phyloP scores from a whole-genome alignment of 2,888 invertebrate species.

The Dascillus cervinus region DNA sequence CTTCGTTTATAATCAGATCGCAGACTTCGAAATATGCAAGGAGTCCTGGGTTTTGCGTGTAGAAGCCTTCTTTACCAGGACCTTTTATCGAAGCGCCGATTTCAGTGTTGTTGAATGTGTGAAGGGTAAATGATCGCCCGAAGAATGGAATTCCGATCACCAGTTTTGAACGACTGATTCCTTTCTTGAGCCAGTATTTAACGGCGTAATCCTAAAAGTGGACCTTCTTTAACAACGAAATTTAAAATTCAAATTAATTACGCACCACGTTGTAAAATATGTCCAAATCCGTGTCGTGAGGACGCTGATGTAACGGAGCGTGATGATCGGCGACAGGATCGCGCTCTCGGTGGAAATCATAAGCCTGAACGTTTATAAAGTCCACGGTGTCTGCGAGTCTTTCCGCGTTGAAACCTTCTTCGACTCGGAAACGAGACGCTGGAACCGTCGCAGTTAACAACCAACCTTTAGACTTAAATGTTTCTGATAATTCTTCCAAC shows the following conservation, averaged over 20 bases:
- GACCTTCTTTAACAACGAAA: conserved; percentile 1
- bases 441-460: conserved; percentile 52
- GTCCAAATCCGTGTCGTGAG: conserved; percentile 45
- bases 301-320: conserved; percentile 44
- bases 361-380: conserved; percentile 62
- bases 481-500: conserved; percentile 54
- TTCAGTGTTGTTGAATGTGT: conserved; percentile 45
- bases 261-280: conserved; percentile 47
- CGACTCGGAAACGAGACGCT: conserved; percentile 53
- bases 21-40: conserved; percentile 68
- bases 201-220: conserved; percentile 56
- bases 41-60: conserved; percentile 60
- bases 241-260: conserved; percentile 8
- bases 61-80: conserved; percentile 57
- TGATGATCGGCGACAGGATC: conserved; percentile 45
- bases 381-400: conserved; percentile 56
- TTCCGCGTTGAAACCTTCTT: conserved; percentile 58
- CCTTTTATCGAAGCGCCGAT: conserved; percentile 54
- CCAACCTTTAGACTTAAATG: conserved; percentile 49
- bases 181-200: conserved; percentile 55
- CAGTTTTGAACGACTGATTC: conserved; percentile 59
- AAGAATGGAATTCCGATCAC: conserved; percentile 67
- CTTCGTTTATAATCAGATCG: conserved; percentile 35
- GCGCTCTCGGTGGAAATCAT: conserved; percentile 48
- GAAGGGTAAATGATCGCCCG: conserved; percentile 63